Evolutionary conservation across 2,888 invertebrate species (phyloP).

Genomic region (Troides helena): DNA sequence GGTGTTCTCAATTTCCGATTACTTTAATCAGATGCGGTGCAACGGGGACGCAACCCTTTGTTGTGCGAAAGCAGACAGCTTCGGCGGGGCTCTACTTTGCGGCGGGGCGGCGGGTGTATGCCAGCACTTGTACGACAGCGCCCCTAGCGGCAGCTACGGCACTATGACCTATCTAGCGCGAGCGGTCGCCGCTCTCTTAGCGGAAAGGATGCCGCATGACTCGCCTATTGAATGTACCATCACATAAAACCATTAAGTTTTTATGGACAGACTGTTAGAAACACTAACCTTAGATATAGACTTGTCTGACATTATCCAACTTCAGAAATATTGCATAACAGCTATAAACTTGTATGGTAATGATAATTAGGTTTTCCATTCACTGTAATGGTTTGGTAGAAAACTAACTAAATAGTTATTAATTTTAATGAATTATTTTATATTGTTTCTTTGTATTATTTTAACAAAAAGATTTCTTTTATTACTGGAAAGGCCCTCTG

Average conservation of each 20-base stretch:
- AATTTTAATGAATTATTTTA: too few species aligned
- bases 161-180: conserved; percentile 98
- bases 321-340: too few species aligned
- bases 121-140: conserved; percentile 98
- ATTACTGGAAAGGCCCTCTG: too few species aligned
- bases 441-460: too few species aligned
- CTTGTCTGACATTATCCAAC: too few species aligned
- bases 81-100: conserved; percentile 85
- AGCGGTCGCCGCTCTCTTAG: conserved; percentile 86
- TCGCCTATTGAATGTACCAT: conserved; percentile 91
- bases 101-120: conserved; percentile 97
- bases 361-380: too few species aligned
- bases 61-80: conserved; percentile 86
- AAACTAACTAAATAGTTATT: too few species aligned
- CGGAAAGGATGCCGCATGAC: conserved; percentile 86
- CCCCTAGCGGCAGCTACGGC: conserved; percentile 98
- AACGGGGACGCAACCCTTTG: conserved; percentile 96
- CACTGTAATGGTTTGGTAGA: too few species aligned
- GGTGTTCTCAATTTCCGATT: not conserved
- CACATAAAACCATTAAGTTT: conserved; percentile 61
- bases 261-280: not conserved
- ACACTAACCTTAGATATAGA: too few species aligned
- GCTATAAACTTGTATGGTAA: too few species aligned
- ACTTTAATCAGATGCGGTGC: conserved; percentile 84
- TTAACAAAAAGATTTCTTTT: too few species aligned